These are phyloP conservation scores for Cydia amplana DNA, from an alignment of 1,140 invertebrate species.

Conservation along the genomic window DNA sequence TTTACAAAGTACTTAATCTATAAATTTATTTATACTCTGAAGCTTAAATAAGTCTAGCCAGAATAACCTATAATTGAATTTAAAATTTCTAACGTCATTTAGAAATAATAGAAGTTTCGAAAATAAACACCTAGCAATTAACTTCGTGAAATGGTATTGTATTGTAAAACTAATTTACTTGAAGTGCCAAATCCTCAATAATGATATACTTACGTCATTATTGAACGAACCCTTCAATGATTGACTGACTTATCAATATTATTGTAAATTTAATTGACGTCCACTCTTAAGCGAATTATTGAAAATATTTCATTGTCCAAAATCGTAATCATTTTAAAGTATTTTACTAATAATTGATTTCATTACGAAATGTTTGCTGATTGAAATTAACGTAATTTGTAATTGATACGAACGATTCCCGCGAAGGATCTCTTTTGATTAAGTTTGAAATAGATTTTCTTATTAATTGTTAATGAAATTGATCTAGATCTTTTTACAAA, in stretches of 20 bases:
- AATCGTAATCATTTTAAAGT: constrained; percentile 25
- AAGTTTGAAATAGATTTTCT: constrained; percentile 53
- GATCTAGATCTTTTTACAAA: constrained; percentile 45
- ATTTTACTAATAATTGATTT: constrained; percentile 22
- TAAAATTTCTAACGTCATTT: neutral
- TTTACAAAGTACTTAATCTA: neutral
- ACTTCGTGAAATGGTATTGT: neutral
- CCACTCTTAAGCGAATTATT: constrained; percentile 26
- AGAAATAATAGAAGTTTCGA: neutral
- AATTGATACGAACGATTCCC: constrained; percentile 60
- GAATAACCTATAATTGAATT: no score
- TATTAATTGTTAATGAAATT: constrained; percentile 48
- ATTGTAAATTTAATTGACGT: constrained; percentile 32
- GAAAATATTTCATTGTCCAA: constrained; percentile 25
- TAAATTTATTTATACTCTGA: no score
- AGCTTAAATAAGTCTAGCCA: no score
- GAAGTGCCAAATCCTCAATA: neutral
- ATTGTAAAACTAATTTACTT: constrained; percentile 11
- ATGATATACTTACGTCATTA: constrained; percentile 6
- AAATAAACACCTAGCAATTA: neutral
- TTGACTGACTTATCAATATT: constrained; percentile 31
- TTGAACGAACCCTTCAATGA: constrained; percentile 1
- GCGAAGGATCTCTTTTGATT: constrained; percentile 70
- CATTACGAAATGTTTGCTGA: constrained; percentile 47
- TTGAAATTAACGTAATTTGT: constrained; percentile 45